Base-by-base conservation (phyloP, 2,888 invertebrate genomes). In the Busseola fusca region DNA sequence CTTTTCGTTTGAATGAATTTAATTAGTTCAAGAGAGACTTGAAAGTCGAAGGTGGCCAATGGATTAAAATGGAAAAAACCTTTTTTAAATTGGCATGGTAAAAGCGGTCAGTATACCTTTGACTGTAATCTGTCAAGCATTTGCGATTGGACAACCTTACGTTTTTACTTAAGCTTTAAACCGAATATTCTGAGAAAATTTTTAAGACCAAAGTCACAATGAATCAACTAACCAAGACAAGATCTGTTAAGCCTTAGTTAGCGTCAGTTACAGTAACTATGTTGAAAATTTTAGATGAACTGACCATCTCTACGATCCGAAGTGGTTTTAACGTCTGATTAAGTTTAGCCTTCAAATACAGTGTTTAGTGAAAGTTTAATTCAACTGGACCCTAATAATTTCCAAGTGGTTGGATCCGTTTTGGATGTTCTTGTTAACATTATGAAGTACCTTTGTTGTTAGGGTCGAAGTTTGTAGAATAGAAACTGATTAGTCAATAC, bases 281-380 rank as follows among this genome's bases (percentile, higher is more conserved):
- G 50, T 57, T 64, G 68, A 60, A 81, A 69, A 54, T 69, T 80
- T 70, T 48, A 66, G 54, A 42, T 37, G 60, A 69, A 60, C 72
- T 74, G 59, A 72, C 68, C 64, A 69, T 68, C 59, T 63, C 67
- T 60, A 58, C 62, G 54, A 40, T 30, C 40, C 58, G 37, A 59
- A 74, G 45, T 74, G 73, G 67, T 72, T 66, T 66, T 64, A 65
- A 64, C 69, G 37, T 72, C 60, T 73, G 74, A 78, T 82, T 74
- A 81, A 84, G 76, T 80, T 81, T 70, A 69, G 60, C 79, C 78
- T 81, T 83, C 79, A 82, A 86, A 84, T 82, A 80, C 86, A 75
- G 78, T 85, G 87, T 88, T 87, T 86, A 89, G 87, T 84, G 87
- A 88, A 88, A 89, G 85, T 90, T 90, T 90, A 90, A 89, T 88